Percentiles rank a stretch among this genome's conserved stretches.
Conservation (phyloP, 2,888 invertebrate species). For the Drosophila neonasuta region DNA sequence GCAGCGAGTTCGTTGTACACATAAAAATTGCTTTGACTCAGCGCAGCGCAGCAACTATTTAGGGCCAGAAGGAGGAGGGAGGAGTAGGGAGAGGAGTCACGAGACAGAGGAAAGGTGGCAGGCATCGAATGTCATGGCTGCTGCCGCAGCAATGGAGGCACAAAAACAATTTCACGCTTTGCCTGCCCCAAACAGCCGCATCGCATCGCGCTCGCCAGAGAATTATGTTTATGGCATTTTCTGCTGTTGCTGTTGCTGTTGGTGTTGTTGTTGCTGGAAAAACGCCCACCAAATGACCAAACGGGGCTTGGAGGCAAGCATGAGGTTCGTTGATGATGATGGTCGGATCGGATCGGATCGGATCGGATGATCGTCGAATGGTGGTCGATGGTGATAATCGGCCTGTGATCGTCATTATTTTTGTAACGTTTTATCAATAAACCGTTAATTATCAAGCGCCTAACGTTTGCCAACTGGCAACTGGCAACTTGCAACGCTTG, state of each 20-base stretch:
- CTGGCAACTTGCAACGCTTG: background rate
- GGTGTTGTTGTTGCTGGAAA: slow-evolving; percentile 12
- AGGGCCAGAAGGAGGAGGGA: slow-evolving; percentile 30
- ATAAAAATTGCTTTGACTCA: slow-evolving; percentile 59
- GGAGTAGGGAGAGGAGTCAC: background rate
- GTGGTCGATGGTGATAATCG: slow-evolving; percentile 40
- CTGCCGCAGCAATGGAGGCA: slow-evolving; percentile 34
- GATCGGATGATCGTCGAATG: background rate
- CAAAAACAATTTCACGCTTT: slow-evolving; percentile 72
- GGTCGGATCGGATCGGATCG: background rate
- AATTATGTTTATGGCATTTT: slow-evolving; percentile 69
- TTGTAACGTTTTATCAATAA: slow-evolving; percentile 69
- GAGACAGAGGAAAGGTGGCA: slow-evolving; percentile 1
- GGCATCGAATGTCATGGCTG: slow-evolving; percentile 55
- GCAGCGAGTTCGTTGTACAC: slow-evolving; percentile 68
- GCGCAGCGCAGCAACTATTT: slow-evolving; percentile 48
- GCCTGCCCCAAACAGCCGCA: slow-evolving; percentile 42
- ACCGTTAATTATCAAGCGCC: slow-evolving; percentile 71
- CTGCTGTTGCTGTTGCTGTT: slow-evolving; percentile 22
- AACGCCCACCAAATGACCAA: slow-evolving; percentile 37
- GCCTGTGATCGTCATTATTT: slow-evolving; percentile 46
- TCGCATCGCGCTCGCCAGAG: slow-evolving; percentile 30
- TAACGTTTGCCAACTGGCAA: slow-evolving; percentile 39
- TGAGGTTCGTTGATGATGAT: background rate
- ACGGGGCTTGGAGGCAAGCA: slow-evolving; percentile 6